Evolutionary conservation across 2,113 vertebrate genomes (phyloP), one percentile per base, ranked within the genome.

Genomic region (Chlamydotis undulata): DNA sequence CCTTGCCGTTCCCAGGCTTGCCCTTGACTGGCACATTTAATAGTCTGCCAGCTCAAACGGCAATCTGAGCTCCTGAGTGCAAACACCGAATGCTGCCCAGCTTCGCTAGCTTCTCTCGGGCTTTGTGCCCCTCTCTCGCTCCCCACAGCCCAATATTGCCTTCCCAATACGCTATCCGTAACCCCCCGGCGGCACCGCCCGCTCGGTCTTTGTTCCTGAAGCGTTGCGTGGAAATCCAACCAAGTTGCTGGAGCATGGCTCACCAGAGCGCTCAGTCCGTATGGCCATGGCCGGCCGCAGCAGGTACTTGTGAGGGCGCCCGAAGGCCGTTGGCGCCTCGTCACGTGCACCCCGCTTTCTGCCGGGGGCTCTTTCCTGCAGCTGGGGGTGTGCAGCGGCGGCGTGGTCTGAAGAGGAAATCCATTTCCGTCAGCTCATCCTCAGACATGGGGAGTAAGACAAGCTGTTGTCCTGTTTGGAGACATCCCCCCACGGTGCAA

Each of bases 201-300:
- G 63, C 68, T 69, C 71, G 3, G 56, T 26, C 75, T 73, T 60
- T 82, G 73, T 84, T 89, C 65, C 57, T 4, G 0, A 7, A 57
- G 57, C 1, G 22, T 39, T 13, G 11, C 14, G 0, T 37, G 63
- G 39, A 37, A 61, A 61, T 74, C 14, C 61, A 64, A 1, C 63
- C 87, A 7, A 4, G 12, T 31, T 43, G 4, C 7, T 8, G 2
- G 24, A 2, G 0, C 0, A 0, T 9, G 52, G 15, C 0, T 14
- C 1, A 4, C 14, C 41, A 4, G 4, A 50, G 15, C 5, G 14
- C 15, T 19, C 2, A 3, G 55, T 2, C 4, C 13, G 13, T 3
- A 6, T 10, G 9, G 35, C 2, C 6, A 43, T 43, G 35, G 90
- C 52, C 28, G 19, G 14, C 13, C 8, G 1, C 12, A 9, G 23